Conservation (phyloP, 2,113 vertebrate species). For the Peromyscus polionotus region DNA sequence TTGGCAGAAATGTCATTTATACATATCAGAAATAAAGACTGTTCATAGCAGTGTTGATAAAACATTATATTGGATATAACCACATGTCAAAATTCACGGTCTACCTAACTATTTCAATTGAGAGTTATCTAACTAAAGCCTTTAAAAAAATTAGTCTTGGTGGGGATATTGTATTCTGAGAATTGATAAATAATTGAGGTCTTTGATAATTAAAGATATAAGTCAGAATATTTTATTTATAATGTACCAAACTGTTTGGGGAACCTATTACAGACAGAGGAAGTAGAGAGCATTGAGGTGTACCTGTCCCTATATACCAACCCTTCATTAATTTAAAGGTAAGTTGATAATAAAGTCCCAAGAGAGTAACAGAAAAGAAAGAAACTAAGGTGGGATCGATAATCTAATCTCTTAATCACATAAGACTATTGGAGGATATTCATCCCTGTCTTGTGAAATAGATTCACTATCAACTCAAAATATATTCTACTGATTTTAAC, state of each 20-base stretch:
- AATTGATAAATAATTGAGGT: not conserved
- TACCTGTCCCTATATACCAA: not conserved
- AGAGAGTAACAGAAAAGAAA: not conserved
- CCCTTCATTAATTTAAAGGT: not conserved
- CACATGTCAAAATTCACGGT: not conserved
- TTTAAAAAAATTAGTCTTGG: not conserved
- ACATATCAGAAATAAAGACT: constrained; percentile 1
- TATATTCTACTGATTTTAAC: constrained; percentile 1
- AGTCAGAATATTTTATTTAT: constrained; percentile 9
- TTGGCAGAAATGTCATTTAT: constrained; percentile 13
- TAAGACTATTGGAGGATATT: not conserved
- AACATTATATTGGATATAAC: not conserved
- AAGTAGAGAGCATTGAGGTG: not conserved
- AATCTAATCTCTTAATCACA: constrained; percentile 14
- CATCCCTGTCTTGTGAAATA: not conserved
- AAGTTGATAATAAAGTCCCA: not conserved
- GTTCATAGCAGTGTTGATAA: not conserved
- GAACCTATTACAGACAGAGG: not conserved
- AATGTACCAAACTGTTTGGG: constrained; percentile 2
- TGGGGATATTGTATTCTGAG: not conserved
- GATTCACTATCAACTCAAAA: not conserved
- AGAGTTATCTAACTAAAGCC: not conserved
- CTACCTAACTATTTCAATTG: not conserved
- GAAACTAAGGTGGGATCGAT: not conserved
- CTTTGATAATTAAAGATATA: constrained; percentile 5